Percentiles rank a stretch among this genome's conserved stretches.
These are phyloP conservation scores for Ctenoplectra terminalis DNA, from an alignment of 1,140 invertebrate genomes.

Conservation along the genomic window DNA sequence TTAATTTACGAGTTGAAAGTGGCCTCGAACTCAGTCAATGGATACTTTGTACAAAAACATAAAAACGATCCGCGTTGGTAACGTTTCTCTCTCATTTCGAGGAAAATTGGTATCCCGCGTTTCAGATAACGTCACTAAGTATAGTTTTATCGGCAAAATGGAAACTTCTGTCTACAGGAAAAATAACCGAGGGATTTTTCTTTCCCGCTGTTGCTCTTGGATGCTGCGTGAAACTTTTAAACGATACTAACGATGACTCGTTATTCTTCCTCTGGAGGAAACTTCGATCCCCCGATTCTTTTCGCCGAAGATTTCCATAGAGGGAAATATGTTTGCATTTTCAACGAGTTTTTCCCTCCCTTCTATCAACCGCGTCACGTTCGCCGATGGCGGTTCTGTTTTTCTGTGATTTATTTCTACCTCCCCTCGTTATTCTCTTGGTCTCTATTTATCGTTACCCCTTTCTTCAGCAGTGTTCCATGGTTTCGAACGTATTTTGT, in stretches of 20 bases:
- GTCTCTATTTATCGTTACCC: constrained; percentile 1
- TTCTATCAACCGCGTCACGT: background rate
- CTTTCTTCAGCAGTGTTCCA: background rate
- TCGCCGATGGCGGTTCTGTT: background rate
- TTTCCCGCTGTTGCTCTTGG: background rate
- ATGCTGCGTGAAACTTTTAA: background rate
- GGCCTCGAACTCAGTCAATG: too few species aligned
- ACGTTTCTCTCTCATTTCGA: too few species aligned
- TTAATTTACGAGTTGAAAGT: too few species aligned
- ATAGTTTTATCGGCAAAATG: background rate
- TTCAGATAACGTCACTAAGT: constrained; percentile 4
- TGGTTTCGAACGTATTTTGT: too few species aligned
- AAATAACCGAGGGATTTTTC: background rate
- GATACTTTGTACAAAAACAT: too few species aligned
- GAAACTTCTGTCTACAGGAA: background rate
- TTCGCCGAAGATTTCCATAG: background rate
- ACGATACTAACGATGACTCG: constrained; percentile 24
- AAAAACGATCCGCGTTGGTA: too few species aligned
- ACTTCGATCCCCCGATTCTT: background rate
- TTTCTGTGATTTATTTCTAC: background rate
- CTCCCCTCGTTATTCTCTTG: background rate
- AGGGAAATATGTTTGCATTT: background rate
- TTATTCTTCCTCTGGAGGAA: constrained; percentile 31
- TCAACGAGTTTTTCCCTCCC: background rate
- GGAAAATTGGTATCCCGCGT: constrained; percentile 21